These are phyloP conservation scores for Agrochola lychnidis DNA, from an alignment of 2,888 invertebrate species.

Conservation along the genomic window DNA sequence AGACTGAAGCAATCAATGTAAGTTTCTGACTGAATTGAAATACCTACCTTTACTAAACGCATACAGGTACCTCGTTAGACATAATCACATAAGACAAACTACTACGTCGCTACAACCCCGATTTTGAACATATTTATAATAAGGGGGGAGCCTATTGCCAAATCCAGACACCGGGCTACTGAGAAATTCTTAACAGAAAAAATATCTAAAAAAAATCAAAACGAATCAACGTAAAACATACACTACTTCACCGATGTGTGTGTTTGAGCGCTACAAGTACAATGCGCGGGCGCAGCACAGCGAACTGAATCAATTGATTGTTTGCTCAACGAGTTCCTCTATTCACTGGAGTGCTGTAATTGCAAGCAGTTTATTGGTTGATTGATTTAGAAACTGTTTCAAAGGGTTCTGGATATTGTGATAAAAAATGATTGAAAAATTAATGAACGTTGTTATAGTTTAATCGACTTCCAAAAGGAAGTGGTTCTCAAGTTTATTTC, in stretches of 20 bases:
- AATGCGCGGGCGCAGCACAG: conserved; percentile 29
- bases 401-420: neutral
- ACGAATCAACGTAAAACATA: neutral
- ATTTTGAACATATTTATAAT: no score
- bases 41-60: neutral
- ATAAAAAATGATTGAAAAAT: neutral
- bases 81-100: neutral
- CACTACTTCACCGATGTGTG: neutral
- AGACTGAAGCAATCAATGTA: no score
- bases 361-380: conserved; percentile 20
- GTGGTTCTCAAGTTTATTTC: neutral
- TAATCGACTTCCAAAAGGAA: no score
- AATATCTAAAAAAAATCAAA: neutral
- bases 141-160: neutral
- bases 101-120: neutral
- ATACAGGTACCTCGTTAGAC: neutral
- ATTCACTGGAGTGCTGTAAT: conserved; percentile 20
- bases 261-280: neutral
- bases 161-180: neutral
- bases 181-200: neutral
- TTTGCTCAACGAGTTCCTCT: conserved; percentile 40
- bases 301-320: conserved; percentile 40
- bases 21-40: no score
- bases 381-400: conserved; percentile 10
- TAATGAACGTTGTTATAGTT: neutral